These are phyloP conservation scores for Latrodectus elegans DNA, from an alignment of 2,888 invertebrate species.

Conservation along the genomic window DNA sequence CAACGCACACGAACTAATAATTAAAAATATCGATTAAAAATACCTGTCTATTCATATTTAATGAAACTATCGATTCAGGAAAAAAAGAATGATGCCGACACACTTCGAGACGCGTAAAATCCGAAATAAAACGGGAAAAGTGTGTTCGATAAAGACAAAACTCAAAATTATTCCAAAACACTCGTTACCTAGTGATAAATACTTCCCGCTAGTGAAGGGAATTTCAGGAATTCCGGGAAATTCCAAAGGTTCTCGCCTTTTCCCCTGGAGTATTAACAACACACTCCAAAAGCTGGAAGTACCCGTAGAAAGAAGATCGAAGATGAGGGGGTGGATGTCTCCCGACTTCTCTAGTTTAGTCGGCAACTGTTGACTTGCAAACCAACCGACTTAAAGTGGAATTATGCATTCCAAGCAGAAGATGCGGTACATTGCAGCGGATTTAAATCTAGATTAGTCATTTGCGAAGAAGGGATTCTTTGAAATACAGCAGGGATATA, in stretches of 20 bases:
- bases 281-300: conserved; percentile 20
- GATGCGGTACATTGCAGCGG: too few relatives aligned
- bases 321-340: background rate
- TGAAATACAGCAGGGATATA: too few relatives aligned
- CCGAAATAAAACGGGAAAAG: background rate
- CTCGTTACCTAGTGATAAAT: conserved; percentile 60
- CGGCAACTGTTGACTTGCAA: too few relatives aligned
- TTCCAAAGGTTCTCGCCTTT: conserved; percentile 25
- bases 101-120: background rate
- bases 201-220: conserved; percentile 20
- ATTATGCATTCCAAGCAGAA: background rate
- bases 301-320: conserved; percentile 6
- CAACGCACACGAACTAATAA: background rate
- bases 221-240: conserved; percentile 51
- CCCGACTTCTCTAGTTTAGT: background rate
- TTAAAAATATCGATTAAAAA: background rate
- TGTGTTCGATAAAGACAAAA: background rate
- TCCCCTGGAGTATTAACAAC: conserved; percentile 23
- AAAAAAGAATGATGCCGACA: background rate
- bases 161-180: conserved; percentile 46
- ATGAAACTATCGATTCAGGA: background rate
- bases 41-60: background rate
- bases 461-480: too few relatives aligned
- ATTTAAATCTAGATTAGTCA: too few relatives aligned
- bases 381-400: background rate